phyloP scores from a whole-genome alignment of 1,140 invertebrate genomes.

The Drosophila repletoides region DNA sequence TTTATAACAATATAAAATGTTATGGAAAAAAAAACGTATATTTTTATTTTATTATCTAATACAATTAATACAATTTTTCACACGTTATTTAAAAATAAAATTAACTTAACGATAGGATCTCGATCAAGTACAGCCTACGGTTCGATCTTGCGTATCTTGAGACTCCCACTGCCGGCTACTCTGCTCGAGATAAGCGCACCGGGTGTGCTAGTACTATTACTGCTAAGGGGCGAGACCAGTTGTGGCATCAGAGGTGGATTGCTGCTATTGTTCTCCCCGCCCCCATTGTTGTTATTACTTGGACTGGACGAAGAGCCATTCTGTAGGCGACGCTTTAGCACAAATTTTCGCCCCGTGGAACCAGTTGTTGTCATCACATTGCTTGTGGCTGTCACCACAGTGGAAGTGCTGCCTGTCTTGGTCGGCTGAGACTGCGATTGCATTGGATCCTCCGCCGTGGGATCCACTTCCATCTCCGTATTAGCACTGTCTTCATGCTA shows the following conservation, averaged over 20 bases:
- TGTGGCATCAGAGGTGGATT: constrained; percentile 29
- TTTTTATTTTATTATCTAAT: too few relatives aligned
- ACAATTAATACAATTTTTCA: too few relatives aligned
- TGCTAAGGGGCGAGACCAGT: constrained; percentile 21
- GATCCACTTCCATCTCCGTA: constrained; percentile 68
- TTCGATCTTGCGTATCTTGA: constrained; percentile 72
- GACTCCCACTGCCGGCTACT: constrained; percentile 17
- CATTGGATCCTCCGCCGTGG: constrained; percentile 50
- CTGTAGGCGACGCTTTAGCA: constrained; percentile 67
- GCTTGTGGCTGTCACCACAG: constrained; percentile 22
- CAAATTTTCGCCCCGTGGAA: constrained; percentile 46
- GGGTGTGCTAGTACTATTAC: background rate
- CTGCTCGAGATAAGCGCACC: constrained; percentile 4
- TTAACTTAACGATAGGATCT: too few relatives aligned
- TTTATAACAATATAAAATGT: too few relatives aligned
- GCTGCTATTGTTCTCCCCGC: constrained; percentile 25
- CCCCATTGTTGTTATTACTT: constrained; percentile 28
- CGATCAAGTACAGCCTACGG: constrained; percentile 33
- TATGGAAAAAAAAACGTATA: too few relatives aligned
- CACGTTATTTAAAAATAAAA: too few relatives aligned
- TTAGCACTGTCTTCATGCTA: constrained; percentile 54
- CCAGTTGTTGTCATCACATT: constrained; percentile 36
- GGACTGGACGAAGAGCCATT: constrained; percentile 33
- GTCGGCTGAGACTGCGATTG: constrained; percentile 8
- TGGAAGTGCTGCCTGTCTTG: background rate